These are phyloP conservation scores for Acropternis orthonyx DNA, from an alignment of 2,797 vertebrate genomes.

Conservation along the genomic window DNA sequence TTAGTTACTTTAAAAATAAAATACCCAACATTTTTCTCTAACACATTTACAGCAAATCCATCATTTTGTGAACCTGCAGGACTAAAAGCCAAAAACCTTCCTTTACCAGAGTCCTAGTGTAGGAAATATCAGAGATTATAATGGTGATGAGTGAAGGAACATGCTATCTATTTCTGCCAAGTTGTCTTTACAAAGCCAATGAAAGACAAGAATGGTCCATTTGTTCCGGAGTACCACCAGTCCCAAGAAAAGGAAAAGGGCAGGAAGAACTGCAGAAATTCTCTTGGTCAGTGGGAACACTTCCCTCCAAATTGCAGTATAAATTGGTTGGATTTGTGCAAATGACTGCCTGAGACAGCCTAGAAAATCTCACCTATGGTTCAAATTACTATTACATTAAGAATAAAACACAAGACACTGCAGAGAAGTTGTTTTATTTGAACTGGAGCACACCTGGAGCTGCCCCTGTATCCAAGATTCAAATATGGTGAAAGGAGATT, in stretches of 20 bases:
- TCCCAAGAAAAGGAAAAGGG: not conserved
- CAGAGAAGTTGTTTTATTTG: not conserved
- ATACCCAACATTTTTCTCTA: not conserved
- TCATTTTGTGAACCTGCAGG: not conserved
- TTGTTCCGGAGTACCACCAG: not conserved
- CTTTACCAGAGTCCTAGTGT: not conserved
- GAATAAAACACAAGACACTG: not conserved
- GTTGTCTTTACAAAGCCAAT: not conserved
- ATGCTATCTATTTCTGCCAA: not conserved
- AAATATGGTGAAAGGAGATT: not conserved
- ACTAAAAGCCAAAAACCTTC: not conserved
- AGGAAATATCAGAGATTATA: not conserved
- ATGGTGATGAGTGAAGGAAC: not conserved
- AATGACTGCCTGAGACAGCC: not conserved
- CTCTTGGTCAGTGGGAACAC: not conserved
- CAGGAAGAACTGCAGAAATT: not conserved
- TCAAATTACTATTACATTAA: not conserved
- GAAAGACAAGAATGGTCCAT: fast-evolving
- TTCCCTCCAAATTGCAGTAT: not conserved
- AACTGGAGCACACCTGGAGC: not conserved
- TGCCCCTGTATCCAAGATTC: not conserved
- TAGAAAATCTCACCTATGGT: not conserved
- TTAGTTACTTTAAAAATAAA: not conserved
- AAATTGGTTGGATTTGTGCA: not conserved
- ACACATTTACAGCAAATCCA: not conserved